Evolutionary conservation across 2,113 vertebrate species (phyloP).

Genomic region (Hyperoodon ampullatus): DNA sequence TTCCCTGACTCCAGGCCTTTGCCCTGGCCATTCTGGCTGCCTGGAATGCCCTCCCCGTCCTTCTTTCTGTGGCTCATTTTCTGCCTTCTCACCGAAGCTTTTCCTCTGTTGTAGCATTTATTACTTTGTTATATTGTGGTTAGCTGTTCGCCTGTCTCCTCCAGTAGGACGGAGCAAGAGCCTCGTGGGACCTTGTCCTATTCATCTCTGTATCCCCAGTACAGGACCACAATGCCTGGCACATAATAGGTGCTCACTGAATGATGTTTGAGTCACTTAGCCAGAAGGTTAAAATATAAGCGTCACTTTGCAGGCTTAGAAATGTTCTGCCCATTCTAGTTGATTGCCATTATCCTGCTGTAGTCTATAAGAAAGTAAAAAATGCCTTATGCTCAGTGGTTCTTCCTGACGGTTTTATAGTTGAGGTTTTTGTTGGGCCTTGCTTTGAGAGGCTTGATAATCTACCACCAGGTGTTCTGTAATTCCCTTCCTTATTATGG

Average conservation of each 20-base stretch:
- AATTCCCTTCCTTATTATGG: slow-evolving; percentile 57
- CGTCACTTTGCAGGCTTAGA: not conserved
- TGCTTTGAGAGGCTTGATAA: not conserved
- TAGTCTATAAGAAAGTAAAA: slow-evolving; percentile 37
- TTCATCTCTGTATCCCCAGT: not conserved
- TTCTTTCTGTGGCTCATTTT: not conserved
- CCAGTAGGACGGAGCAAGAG: not conserved
- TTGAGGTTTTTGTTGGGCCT: not conserved
- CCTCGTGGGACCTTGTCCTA: not conserved
- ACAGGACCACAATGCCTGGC: not conserved
- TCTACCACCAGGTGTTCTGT: slow-evolving; percentile 49
- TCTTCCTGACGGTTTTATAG: not conserved
- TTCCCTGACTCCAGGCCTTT: not conserved
- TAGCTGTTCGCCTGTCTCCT: not conserved
- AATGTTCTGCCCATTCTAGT: not conserved
- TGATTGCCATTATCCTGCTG: not conserved
- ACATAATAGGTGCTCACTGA: not conserved
- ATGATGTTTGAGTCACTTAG: not conserved
- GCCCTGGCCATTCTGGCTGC: not conserved
- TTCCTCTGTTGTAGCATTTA: not conserved
- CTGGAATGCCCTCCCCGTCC: not conserved
- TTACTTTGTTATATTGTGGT: not conserved
- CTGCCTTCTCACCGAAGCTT: not conserved
- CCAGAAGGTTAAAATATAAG: not conserved
- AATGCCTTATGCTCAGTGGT: not conserved